These are phyloP conservation scores for Proisotoma minuta DNA, from an alignment of 2,888 invertebrate genomes.

Conservation along the genomic window DNA sequence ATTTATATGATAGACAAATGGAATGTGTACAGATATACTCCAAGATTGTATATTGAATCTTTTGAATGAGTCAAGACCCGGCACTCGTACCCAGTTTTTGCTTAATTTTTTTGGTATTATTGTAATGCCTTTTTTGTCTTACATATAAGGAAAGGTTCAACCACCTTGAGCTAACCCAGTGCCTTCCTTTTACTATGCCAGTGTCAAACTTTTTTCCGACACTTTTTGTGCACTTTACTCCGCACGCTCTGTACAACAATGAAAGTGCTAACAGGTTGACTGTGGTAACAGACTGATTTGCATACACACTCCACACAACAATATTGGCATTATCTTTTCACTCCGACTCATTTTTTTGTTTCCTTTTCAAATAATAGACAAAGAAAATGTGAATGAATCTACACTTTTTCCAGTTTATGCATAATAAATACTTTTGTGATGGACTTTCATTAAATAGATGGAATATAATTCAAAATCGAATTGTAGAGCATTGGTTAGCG, in stretches of 20 bases:
- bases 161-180: slow-evolving; percentile 30
- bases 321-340: background rate
- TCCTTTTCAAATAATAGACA: background rate
- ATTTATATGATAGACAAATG: no score
- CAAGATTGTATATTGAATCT: no score
- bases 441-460: no score
- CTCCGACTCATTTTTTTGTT: no score
- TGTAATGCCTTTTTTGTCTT: slow-evolving; percentile 32
- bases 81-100: slow-evolving; percentile 21
- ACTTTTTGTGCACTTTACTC: slow-evolving; percentile 11
- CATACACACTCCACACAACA: slow-evolving; percentile 1
- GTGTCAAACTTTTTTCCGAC: background rate
- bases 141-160: slow-evolving; percentile 28
- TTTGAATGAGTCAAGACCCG: no score
- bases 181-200: slow-evolving; percentile 25
- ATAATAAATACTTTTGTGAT: no score
- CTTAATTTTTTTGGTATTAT: slow-evolving; percentile 29
- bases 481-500: no score
- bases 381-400: background rate
- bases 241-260: slow-evolving; percentile 2
- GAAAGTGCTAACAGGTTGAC: slow-evolving; percentile 14
- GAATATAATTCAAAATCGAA: no score
- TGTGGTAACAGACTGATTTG: slow-evolving; percentile 4
- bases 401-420: background rate
- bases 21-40: no score